Conservation (phyloP, 2,113 vertebrate genomes). For the Engystomops pustulosus region DNA sequence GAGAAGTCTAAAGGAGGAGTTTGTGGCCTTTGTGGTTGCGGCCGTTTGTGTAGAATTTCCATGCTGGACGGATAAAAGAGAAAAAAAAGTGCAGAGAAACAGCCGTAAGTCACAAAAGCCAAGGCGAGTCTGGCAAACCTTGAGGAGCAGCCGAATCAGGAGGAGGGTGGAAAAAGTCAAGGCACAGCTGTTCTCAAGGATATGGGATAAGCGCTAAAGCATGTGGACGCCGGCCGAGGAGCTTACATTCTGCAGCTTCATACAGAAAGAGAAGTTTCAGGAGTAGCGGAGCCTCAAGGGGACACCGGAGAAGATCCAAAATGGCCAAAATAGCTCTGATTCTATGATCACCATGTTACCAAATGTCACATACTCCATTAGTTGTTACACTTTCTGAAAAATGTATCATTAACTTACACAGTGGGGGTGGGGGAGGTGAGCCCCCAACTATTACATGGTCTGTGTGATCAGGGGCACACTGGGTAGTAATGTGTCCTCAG, state of each 20-base stretch:
- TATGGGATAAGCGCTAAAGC: conserved; percentile 41
- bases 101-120: background rate
- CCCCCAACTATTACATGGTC: no score
- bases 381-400: no score
- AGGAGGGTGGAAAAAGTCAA: conserved; percentile 53
- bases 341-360: background rate
- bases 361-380: background rate
- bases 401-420: background rate
- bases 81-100: background rate
- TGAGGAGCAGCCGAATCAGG: conserved; percentile 38
- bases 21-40: conserved; percentile 22
- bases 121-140: conserved; percentile 32
- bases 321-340: background rate
- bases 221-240: conserved; percentile 19
- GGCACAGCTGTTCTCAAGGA: conserved; percentile 47
- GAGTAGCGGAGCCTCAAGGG: background rate
- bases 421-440: no score
- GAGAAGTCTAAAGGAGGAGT: background rate
- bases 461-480: no score
- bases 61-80: conserved; percentile 11
- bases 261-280: background rate
- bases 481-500: no score
- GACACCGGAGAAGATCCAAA: background rate
- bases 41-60: conserved; percentile 29
- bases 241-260: background rate